Evolutionary conservation across 1,140 invertebrate species (phyloP).

Genomic region (Zaprionus gabonicus): DNA sequence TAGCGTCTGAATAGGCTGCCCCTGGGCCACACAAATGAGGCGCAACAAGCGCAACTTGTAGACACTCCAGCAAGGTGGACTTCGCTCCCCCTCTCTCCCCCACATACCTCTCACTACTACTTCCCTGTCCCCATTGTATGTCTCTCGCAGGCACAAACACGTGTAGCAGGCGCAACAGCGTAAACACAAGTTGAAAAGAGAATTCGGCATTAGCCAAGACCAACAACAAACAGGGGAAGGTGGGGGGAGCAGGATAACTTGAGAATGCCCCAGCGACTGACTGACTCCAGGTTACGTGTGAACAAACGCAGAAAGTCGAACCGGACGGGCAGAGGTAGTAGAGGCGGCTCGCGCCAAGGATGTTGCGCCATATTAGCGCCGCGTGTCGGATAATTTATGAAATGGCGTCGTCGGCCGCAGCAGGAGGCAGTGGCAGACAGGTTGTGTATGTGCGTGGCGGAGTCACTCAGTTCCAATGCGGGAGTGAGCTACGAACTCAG

Average conservation of each 20-base stretch:
- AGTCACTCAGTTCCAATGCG: slow-evolving; percentile 26
- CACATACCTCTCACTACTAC: background rate
- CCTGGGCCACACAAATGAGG: slow-evolving; percentile 54
- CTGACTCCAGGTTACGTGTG: slow-evolving; percentile 39
- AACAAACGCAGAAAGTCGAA: slow-evolving; percentile 43
- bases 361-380: slow-evolving; percentile 80
- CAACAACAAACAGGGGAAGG: slow-evolving; percentile 12
- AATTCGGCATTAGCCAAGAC: slow-evolving; percentile 60
- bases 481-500: background rate
- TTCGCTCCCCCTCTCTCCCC: background rate
- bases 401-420: slow-evolving; percentile 65
- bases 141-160: slow-evolving; percentile 8
- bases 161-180: slow-evolving; percentile 64
- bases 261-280: slow-evolving; percentile 31
- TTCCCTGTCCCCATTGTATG: background rate
- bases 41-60: slow-evolving; percentile 70
- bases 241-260: background rate
- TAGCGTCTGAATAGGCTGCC: slow-evolving; percentile 27
- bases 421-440: slow-evolving; percentile 2
- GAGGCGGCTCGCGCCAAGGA: slow-evolving; percentile 44
- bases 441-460: slow-evolving; percentile 4
- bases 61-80: slow-evolving; percentile 26
- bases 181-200: slow-evolving; percentile 67
- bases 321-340: background rate
- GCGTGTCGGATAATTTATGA: slow-evolving; percentile 80